Conservation (phyloP, 1,140 invertebrate species). For the Lepidurus packardi region DNA sequence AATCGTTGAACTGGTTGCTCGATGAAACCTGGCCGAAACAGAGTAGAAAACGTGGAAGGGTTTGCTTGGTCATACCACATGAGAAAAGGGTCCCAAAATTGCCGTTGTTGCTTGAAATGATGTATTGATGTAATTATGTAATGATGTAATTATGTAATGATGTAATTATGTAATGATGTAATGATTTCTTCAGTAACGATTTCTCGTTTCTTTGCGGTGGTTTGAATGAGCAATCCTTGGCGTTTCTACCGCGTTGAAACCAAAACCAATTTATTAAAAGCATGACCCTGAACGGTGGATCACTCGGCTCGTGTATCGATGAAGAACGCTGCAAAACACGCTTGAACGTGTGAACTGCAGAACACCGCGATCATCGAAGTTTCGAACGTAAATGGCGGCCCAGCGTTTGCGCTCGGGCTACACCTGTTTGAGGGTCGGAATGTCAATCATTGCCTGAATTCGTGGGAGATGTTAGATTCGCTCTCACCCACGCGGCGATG, state of each 20-base stretch:
- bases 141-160: too few relatives aligned
- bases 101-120: background rate
- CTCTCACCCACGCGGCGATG: slow-evolving; percentile 30
- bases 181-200: background rate
- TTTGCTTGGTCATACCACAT: background rate
- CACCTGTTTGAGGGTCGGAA: slow-evolving; percentile 52
- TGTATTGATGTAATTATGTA: too few relatives aligned
- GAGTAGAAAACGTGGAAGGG: background rate
- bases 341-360: slow-evolving; percentile 71
- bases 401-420: slow-evolving; percentile 49
- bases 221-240: background rate
- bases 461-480: slow-evolving; percentile 6
- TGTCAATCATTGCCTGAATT: slow-evolving; percentile 23
- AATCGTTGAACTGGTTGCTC: background rate
- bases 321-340: slow-evolving; percentile 73
- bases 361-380: slow-evolving; percentile 69
- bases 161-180: too few relatives aligned
- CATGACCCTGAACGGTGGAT: slow-evolving; percentile 52
- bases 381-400: slow-evolving; percentile 70
- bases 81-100: background rate
- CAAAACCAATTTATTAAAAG: background rate
- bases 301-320: slow-evolving; percentile 70
- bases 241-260: slow-evolving; percentile 4
- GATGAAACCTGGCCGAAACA: background rate
- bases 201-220: background rate